phyloP scores from a whole-genome alignment of 2,888 invertebrate species.

The Habroteleia sp. region DNA sequence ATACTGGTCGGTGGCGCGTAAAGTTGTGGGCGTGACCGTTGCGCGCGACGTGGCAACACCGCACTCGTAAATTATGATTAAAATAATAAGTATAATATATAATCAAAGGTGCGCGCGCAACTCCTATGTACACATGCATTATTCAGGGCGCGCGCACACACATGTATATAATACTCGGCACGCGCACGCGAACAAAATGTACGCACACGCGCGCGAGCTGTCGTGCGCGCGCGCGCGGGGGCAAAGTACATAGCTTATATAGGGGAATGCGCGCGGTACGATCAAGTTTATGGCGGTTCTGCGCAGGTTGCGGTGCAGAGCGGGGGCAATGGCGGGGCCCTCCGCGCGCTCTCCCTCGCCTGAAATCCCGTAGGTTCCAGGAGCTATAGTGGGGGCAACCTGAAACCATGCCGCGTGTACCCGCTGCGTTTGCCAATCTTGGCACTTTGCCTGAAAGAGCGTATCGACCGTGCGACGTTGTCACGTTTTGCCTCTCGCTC shows the following conservation, averaged over 20 bases:
- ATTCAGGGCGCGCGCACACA: constrained; percentile 41
- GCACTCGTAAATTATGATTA: constrained; percentile 80
- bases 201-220: constrained; percentile 25
- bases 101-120: constrained; percentile 66
- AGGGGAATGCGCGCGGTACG: constrained; percentile 72
- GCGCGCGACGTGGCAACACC: constrained; percentile 74
- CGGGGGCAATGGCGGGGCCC: constrained; percentile 39
- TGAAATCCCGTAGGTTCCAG: constrained; percentile 72
- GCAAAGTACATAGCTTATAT: constrained; percentile 46
- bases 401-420: constrained; percentile 76
- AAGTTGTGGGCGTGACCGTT: constrained; percentile 75
- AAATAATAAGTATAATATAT: constrained; percentile 80
- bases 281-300: constrained; percentile 68
- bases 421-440: constrained; percentile 79
- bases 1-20: constrained; percentile 48
- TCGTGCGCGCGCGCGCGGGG: too few species aligned
- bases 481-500: constrained; percentile 71
- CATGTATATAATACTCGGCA: constrained; percentile 12
- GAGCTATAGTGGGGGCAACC: constrained; percentile 69
- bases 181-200: background rate
- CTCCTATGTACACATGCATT: constrained; percentile 53
- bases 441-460: constrained; percentile 81
- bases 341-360: constrained; percentile 60
- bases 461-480: constrained; percentile 81
- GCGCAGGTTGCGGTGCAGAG: constrained; percentile 72